phyloP scores from a whole-genome alignment of 2,113 vertebrate genomes.

The Oreochromis aureus region DNA sequence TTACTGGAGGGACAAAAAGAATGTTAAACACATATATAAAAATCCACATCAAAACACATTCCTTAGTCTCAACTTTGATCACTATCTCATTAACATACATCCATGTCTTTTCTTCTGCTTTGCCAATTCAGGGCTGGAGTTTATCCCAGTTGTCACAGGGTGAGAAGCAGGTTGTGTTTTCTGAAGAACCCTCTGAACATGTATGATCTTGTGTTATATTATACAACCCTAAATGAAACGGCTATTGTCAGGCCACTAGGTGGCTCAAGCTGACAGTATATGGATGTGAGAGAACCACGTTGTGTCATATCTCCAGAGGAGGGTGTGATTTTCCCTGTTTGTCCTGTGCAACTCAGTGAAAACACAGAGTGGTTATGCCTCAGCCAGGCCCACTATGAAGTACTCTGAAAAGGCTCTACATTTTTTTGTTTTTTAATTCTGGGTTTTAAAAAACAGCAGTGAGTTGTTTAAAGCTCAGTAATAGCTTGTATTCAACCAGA shows the following conservation, averaged over 20 bases:
- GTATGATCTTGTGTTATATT: not conserved
- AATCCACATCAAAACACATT: not conserved
- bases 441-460: not conserved
- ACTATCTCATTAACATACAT: not conserved
- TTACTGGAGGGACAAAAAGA: not conserved
- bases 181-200: not conserved
- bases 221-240: not conserved
- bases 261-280: not conserved
- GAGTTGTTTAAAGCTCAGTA: not conserved
- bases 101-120: not conserved
- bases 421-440: not conserved
- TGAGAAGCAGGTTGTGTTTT: not conserved
- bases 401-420: not conserved
- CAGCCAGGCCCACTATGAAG: not conserved
- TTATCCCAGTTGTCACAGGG: not conserved
- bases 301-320: not conserved
- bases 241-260: slow-evolving; percentile 3
- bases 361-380: not conserved
- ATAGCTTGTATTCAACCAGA: not conserved
- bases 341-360: not conserved
- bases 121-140: not conserved
- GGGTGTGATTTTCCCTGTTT: not conserved
- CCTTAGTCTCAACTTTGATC: not conserved
- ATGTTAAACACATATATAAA: not conserved
- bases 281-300: not conserved